Evolutionary conservation across 2,113 vertebrate species (phyloP).

Genomic region (Psephotus haematonotus): DNA sequence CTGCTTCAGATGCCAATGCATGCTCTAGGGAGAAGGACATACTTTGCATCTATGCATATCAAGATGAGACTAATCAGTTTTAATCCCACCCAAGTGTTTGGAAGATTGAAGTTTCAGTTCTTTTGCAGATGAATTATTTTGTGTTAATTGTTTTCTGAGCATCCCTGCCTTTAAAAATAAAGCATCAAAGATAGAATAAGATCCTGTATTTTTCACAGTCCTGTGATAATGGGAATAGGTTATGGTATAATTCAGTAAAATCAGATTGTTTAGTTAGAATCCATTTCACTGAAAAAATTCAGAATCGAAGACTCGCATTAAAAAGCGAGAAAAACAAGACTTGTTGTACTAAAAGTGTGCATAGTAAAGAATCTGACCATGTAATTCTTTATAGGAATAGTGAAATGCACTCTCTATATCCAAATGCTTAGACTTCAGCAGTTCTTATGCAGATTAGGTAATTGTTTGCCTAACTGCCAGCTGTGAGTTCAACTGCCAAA

Average conservation of each 20-base stretch:
- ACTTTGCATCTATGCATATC: conserved; percentile 30
- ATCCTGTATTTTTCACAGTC: neutral
- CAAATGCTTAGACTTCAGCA: conserved; percentile 59
- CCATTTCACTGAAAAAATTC: neutral
- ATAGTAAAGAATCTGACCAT: neutral
- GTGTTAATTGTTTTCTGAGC: neutral
- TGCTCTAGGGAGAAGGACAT: conserved; percentile 21
- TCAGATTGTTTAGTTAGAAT: neutral
- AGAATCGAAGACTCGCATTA: neutral
- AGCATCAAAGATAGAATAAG: neutral
- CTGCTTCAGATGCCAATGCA: conserved; percentile 28
- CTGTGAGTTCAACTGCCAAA: conserved; percentile 60
- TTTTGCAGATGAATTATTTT: neutral
- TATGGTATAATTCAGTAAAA: neutral
- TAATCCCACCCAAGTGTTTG: neutral
- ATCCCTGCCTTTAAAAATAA: neutral
- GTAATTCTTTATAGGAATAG: neutral
- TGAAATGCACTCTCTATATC: neutral
- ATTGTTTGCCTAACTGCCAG: conserved; percentile 56
- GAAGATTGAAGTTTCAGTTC: neutral
- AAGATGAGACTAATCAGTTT: conserved; percentile 33
- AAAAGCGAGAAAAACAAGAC: neutral
- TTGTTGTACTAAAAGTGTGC: neutral
- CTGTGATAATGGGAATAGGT: neutral
- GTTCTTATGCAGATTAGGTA: conserved; percentile 64